These are phyloP conservation scores for Drosophila arizonae DNA, from an alignment of 1,140 invertebrate genomes.

Conservation along the genomic window DNA sequence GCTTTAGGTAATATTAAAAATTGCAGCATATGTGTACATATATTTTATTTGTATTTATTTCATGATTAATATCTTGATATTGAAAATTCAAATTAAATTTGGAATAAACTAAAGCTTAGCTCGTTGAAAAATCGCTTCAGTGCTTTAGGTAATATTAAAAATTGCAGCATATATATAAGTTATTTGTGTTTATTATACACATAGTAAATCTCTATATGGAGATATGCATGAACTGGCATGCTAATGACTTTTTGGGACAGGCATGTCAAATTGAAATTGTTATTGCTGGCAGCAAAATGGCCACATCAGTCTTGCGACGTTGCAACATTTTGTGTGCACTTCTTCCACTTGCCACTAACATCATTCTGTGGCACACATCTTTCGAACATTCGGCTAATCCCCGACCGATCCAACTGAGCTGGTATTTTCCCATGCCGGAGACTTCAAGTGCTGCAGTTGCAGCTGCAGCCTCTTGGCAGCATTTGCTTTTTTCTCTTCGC, in stretches of 20 bases:
- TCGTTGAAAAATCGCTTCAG: not conserved
- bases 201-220: not conserved
- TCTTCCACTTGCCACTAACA: conserved; percentile 25
- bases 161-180: not conserved
- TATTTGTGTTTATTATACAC: not conserved
- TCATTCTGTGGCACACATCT: conserved; percentile 36
- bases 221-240: conserved; percentile 25
- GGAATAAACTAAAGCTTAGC: too few species aligned
- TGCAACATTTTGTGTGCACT: conserved; percentile 30
- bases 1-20: not conserved
- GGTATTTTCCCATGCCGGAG: conserved; percentile 51
- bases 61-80: too few species aligned
- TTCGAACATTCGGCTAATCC: conserved; percentile 63
- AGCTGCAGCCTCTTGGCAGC: conserved; percentile 41
- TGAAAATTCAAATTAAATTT: too few species aligned
- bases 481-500: not conserved
- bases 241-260: conserved; percentile 34
- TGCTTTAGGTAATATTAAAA: not conserved
- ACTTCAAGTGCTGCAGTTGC: conserved; percentile 32
- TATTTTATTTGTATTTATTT: not conserved
- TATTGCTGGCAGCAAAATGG: conserved; percentile 40
- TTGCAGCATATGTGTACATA: not conserved
- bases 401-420: conserved; percentile 59
- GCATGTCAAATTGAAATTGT: conserved; percentile 41
- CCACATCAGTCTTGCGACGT: conserved; percentile 53